Base-by-base conservation (phyloP, 2,113 vertebrate genomes). In the Chrysochloris asiatica region DNA sequence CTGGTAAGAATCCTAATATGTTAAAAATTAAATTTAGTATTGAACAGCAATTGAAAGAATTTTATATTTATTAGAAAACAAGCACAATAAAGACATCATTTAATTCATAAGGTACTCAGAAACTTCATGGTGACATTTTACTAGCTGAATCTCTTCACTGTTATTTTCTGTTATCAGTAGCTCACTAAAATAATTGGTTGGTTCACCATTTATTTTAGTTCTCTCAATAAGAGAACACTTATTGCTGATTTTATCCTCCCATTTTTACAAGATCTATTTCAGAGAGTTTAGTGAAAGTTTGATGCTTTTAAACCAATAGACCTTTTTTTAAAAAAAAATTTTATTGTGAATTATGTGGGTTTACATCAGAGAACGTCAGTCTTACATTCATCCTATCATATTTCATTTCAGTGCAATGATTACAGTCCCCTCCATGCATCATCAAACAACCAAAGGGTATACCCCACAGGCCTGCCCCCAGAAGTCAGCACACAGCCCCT, bases 151-250 rank as follows among this genome's bases (percentile, higher is more conserved):
- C 89, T 81, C 56, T 80, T 81, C 24, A 81, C 67, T 82, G 59
- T 71, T 90, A 41, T 93, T 91, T 91, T 85, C 22, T 63, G 28
- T 71, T n/a, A n/a, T n/a, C n/a, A n/a, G n/a, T 73, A 71, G 10
- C 21, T 85, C 28, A 93, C 78, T 91, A 89, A 95, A 84, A 79
- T 83, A 65, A 89, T 67, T 78, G 16, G 82, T 92, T 83, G 21
- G 24, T 6, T 90, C 13, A 65, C 13, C 13, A 52, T 87, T 95
- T 92, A 82, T 79, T 89, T 93, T 63, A 75, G 48, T 71, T 79
- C 26, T 92, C 33, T 78, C 48, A 12, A 36, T 89, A 69, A 17
- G 54, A 85, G 54, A 88, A 61, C 33, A 79, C 28, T 21, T 79
- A 75, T n/a, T n/a, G n/a, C n/a, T n/a, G n/a, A n/a, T n/a, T n/a